Base-by-base conservation (phyloP, 2,113 vertebrate genomes). In the Eleginops maclovinus region DNA sequence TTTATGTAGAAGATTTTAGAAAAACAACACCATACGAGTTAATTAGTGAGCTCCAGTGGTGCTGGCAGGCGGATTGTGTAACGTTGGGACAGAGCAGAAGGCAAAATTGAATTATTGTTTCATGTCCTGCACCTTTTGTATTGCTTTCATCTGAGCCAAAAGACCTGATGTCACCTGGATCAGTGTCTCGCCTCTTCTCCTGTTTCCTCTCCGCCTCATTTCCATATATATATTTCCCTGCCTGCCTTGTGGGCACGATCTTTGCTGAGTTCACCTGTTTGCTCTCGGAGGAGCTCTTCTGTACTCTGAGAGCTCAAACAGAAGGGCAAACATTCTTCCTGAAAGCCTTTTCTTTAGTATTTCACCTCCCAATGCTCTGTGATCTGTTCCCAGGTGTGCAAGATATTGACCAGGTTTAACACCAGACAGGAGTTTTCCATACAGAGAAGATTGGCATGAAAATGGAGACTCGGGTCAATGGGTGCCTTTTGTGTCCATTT, bases 381-480 rank as follows among this genome's bases (percentile, higher is more conserved):
- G 66, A 76, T 50, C 19, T 81, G 47, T 44, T 62, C 68, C 71
- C 22, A n/a, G 67, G 75, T 31, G 60, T 40, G 64, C 36, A 47
- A 73, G 73, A 60, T 62, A 77, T 75, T 6, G 5, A 44, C 64
- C 63, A 78, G 50, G 19, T 61, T 63, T 56, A 75, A 49, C 54
- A 9, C 19, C 70, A 59, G 81, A 2, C 9, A n/a, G 10, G 24
- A 63, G 22, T 55, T 64, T n/a, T 64, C 40, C 16, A 21, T 60
- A 50, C 49, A 5, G 22, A 31, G 26, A 64, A 65, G 40, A 75
- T 69, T 26, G 62, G 0, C 53, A 59, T 72, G 61, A 85, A 88
- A 87, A 83, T 66, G 58, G 54, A 78, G 58, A 44, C 69, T 72
- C 2, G 1, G 56, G 70, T 83, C 79, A 79, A 76, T 90, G 86